Evolutionary conservation across 2,888 invertebrate species (phyloP), one percentile per base, ranked within the genome.

Genomic region (Drosophila suboccidentalis): DNA sequence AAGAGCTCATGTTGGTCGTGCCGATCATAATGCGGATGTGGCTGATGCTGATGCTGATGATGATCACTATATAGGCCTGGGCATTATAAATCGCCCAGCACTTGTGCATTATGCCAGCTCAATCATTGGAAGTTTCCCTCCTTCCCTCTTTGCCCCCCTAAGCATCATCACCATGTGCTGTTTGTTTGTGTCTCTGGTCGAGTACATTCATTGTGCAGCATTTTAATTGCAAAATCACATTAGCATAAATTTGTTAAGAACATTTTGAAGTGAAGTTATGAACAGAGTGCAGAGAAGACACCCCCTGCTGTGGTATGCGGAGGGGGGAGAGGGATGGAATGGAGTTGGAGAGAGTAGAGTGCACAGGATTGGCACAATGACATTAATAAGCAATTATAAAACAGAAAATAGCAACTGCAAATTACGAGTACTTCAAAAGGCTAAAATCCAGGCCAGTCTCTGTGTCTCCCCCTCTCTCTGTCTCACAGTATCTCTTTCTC

Each of bases 151-250:
- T 15, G 22, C 1, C 26, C 29, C 6, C 3, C 10, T 26, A 15
- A 1, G 10, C 4, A 4, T n/a, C 8, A 8, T 4, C 10, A 2
- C 0, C 10, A 34, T 1, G 8, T 13, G 41, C 29, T 47, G 46
- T 53, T 32, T 57, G 50, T 63, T 54, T 54, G 43, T 54, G 26
- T 61, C 49, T 53, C 74, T 68, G 79, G 74, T 54, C 53, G 39
- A 29, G 13, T 26, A 29, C 68, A 75, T 57, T 75, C 75, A 77
- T 77, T 80, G 81, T 73, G 77, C 59, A 62, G 78, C 77, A 36
- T 66, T 85, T 86, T 90, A 87, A 87, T 90, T 87, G 87, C 90
- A 90, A 87, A 87, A 87, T 90, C 90, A 81, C 87, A 87, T 87
- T 87, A 87, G 87, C 90, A 87, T 87, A 87, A 87, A 90, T 90